Conservation (phyloP, 1,140 invertebrate species). For the Pseudomyrmex dendroicus region DNA sequence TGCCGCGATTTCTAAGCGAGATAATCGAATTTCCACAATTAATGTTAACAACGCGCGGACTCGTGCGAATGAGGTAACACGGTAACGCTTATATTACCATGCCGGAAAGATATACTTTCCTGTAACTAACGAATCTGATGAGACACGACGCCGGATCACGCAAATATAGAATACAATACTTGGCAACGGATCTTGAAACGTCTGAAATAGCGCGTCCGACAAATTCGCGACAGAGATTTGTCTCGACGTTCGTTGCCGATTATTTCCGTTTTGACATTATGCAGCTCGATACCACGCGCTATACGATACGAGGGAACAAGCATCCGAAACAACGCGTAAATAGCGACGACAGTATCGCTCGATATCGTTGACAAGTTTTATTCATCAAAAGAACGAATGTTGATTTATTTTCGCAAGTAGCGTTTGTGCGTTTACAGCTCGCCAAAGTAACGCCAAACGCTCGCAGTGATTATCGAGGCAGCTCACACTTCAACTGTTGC, state of each 20-base stretch:
- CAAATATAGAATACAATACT: constrained; percentile 19
- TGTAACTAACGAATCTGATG: neutral
- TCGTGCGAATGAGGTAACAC: neutral
- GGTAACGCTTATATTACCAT: too few relatives aligned
- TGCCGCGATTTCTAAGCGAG: constrained; percentile 8
- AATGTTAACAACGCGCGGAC: neutral
- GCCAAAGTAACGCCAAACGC: too few relatives aligned
- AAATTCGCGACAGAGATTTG: constrained; percentile 12
- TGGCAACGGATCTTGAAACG: neutral
- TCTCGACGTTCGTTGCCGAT: neutral
- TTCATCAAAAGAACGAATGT: too few relatives aligned
- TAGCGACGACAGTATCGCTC: too few relatives aligned
- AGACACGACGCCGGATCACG: neutral
- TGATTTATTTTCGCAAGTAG: too few relatives aligned
- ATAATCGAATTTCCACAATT: constrained; percentile 37
- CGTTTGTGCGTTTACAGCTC: too few relatives aligned
- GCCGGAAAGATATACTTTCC: neutral
- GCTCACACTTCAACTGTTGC: too few relatives aligned
- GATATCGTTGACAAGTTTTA: too few relatives aligned
- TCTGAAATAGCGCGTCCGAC: constrained; percentile 8
- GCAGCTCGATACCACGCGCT: neutral
- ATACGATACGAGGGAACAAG: neutral
- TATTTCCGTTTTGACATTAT: neutral
- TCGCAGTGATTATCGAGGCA: too few relatives aligned
- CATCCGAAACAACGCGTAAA: too few relatives aligned